Conservation (phyloP, 2,888 invertebrate species). For the Amphipoea oculea region DNA sequence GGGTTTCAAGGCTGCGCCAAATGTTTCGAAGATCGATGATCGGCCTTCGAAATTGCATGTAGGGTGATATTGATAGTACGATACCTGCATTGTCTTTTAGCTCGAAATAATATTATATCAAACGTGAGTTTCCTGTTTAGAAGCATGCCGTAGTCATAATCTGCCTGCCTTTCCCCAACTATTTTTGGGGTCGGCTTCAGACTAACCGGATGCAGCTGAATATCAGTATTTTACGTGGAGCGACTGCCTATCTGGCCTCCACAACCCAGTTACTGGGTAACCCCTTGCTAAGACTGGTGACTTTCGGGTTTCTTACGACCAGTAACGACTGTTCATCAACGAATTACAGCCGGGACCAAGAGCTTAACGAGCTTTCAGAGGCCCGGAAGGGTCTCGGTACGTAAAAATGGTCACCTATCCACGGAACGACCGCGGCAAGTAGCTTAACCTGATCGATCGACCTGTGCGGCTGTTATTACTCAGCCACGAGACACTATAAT, state of each 20-base stretch:
- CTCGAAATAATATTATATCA: background rate
- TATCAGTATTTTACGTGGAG: too few species aligned
- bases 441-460: background rate
- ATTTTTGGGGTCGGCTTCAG: too few species aligned
- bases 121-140: background rate
- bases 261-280: too few species aligned
- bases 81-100: background rate
- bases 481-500: background rate
- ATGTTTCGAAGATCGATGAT: constrained; percentile 18
- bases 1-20: constrained; percentile 13
- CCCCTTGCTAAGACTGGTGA: too few species aligned
- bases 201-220: too few species aligned
- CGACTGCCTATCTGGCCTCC: too few species aligned
- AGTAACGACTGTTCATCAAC: too few species aligned
- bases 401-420: background rate
- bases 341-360: background rate
- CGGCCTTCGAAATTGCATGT: constrained; percentile 25
- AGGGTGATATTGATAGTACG: background rate
- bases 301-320: too few species aligned
- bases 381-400: background rate
- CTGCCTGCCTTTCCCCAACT: too few species aligned
- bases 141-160: background rate
- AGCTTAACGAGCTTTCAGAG: background rate
- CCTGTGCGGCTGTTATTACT: background rate
- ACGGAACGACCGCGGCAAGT: background rate